Percentiles rank a stretch among this genome's conserved stretches.
Evolutionary conservation across 2,888 invertebrate species (phyloP).

Genomic region (Sinotaia quadrata): DNA sequence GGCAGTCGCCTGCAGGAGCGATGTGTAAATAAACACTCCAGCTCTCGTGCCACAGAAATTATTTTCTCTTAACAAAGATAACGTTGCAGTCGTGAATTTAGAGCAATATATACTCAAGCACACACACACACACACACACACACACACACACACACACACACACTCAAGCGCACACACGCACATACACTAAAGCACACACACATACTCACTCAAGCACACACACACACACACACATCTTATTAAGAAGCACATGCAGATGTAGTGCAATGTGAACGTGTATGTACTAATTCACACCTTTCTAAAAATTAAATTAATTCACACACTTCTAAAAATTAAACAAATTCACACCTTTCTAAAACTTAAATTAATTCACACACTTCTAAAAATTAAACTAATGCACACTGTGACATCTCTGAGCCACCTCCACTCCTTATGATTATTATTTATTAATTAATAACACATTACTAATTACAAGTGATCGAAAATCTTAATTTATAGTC

Average conservation of each 20-base stretch:
- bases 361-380: not conserved
- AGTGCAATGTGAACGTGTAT: not conserved
- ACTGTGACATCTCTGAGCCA: not conserved
- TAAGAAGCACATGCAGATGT: not conserved
- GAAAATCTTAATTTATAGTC: too few species aligned
- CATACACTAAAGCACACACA: not conserved
- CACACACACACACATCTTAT: not conserved
- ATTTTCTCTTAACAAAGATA: too few species aligned
- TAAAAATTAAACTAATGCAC: not conserved
- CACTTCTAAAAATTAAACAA: not conserved
- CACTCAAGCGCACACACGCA: not conserved
- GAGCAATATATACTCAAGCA: not conserved
- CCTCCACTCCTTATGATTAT: too few species aligned
- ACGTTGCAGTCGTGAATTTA: too few species aligned
- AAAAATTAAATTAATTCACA: not conserved
- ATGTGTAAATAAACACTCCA: too few species aligned
- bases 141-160: not conserved
- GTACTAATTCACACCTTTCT: not conserved
- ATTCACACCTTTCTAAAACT: too few species aligned
- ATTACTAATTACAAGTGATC: too few species aligned
- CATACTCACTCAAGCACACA: not conserved
- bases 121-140: slow-evolving; percentile 14
- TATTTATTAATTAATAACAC: too few species aligned
- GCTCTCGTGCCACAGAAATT: too few species aligned
- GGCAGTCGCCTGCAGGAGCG: too few species aligned